Conservation (phyloP, 1,140 invertebrate genomes). For the Penaeus indicus region DNA sequence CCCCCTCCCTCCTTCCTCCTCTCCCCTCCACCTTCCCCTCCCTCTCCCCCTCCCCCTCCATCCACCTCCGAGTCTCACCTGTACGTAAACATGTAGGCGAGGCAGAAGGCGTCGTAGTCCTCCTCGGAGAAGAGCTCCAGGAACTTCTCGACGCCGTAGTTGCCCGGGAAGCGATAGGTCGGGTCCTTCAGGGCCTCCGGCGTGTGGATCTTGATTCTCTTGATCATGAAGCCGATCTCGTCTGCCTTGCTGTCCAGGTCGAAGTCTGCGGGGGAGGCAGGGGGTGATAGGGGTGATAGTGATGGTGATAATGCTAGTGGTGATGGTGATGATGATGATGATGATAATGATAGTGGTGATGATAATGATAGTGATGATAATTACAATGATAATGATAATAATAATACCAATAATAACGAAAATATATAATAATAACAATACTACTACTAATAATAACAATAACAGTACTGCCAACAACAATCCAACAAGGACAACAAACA, state of each 20-base stretch:
- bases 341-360: too few relatives aligned
- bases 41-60: not conserved
- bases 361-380: too few relatives aligned
- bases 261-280: conserved; percentile 79
- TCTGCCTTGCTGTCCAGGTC: conserved; percentile 91
- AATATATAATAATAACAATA: too few relatives aligned
- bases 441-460: too few relatives aligned
- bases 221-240: conserved; percentile 96
- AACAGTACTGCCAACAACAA: too few relatives aligned
- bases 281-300: not conserved
- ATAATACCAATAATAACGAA: too few relatives aligned
- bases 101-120: conserved; percentile 97
- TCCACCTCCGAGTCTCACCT: conserved; percentile 62
- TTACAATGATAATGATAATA: too few relatives aligned
- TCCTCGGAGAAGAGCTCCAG: conserved; percentile 95
- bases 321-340: too few relatives aligned
- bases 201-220: conserved; percentile 93
- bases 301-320: not conserved
- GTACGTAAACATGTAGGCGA: conserved; percentile 99
- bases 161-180: conserved; percentile 89
- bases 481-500: too few relatives aligned
- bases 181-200: conserved; percentile 70
- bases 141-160: conserved; percentile 95
- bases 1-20: too few relatives aligned
- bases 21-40: not conserved